Evolutionary conservation across 2,888 invertebrate genomes (phyloP).

Genomic region (Lasioglossum lativentre): DNA sequence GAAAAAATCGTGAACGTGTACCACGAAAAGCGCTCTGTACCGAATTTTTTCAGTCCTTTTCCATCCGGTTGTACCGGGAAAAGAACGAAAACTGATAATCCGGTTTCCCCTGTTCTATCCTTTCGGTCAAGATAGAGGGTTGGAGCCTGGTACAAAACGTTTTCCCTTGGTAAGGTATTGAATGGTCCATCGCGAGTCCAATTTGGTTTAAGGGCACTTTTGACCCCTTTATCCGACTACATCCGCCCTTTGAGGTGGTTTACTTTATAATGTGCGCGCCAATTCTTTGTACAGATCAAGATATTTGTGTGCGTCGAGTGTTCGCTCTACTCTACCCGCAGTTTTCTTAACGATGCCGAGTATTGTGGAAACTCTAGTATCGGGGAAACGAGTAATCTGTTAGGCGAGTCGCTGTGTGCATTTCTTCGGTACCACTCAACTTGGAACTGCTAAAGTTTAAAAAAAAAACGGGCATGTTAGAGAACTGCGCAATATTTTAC

Average conservation of each 20-base stretch:
- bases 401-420: neutral
- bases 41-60: neutral
- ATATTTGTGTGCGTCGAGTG: neutral
- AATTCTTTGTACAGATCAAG: conserved; percentile 2
- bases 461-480: too few relatives aligned
- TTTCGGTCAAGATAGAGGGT: neutral
- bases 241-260: neutral
- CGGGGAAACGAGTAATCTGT: neutral
- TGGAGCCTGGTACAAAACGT: neutral
- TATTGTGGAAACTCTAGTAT: neutral
- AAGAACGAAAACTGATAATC: conserved; percentile 15
- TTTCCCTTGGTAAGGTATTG: neutral
- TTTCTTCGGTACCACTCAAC: neutral
- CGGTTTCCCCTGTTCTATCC: conserved; percentile 4
- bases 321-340: neutral
- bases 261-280: neutral
- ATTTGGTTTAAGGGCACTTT: conserved; percentile 16
- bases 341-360: neutral
- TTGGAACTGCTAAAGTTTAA: neutral
- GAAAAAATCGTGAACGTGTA: neutral
- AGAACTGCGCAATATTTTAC: too few relatives aligned
- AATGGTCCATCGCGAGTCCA: conserved; percentile 5
- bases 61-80: neutral
- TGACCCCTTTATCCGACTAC: neutral
- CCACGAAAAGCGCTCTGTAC: neutral